These are phyloP conservation scores for Emydoidea blandingii DNA, from an alignment of 2,797 vertebrate genomes.

Conservation along the genomic window DNA sequence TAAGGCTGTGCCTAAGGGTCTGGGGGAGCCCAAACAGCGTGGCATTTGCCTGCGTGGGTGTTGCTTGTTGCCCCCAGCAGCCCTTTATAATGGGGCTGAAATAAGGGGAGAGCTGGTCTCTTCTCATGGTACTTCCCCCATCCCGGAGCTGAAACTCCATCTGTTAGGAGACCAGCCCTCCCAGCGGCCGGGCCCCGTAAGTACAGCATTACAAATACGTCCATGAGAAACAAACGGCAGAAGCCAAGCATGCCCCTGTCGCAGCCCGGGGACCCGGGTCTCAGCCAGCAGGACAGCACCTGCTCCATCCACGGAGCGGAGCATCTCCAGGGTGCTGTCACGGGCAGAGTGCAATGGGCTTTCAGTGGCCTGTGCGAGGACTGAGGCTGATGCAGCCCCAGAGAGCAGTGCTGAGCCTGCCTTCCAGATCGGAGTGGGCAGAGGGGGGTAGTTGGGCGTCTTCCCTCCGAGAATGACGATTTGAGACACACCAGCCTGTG, in stretches of 20 bases:
- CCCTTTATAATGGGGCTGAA: neutral
- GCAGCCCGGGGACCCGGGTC: neutral
- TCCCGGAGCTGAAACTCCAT: neutral
- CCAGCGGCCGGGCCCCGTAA: neutral
- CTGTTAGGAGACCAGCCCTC: neutral
- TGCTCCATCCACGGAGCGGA: neutral
- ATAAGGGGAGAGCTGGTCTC: neutral
- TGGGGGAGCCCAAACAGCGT: neutral
- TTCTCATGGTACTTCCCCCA: neutral
- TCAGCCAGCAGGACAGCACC: neutral
- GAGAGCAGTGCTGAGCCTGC: neutral
- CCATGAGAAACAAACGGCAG: neutral
- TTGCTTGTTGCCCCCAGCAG: neutral
- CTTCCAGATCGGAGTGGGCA: neutral
- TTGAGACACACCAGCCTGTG: neutral
- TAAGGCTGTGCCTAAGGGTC: neutral
- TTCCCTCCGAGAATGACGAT: accelerated
- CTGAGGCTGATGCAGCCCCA: neutral
- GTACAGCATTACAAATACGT: neutral
- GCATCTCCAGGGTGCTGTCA: neutral
- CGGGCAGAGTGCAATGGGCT: neutral
- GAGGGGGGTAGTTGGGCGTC: no score
- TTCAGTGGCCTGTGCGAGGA: neutral
- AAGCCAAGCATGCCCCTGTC: neutral
- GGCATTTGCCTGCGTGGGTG: no score